Percentiles rank a stretch among this genome's conserved stretches.
Evolutionary conservation across 2,888 invertebrate species (phyloP).

Genomic region (Drosophila sordidula): DNA sequence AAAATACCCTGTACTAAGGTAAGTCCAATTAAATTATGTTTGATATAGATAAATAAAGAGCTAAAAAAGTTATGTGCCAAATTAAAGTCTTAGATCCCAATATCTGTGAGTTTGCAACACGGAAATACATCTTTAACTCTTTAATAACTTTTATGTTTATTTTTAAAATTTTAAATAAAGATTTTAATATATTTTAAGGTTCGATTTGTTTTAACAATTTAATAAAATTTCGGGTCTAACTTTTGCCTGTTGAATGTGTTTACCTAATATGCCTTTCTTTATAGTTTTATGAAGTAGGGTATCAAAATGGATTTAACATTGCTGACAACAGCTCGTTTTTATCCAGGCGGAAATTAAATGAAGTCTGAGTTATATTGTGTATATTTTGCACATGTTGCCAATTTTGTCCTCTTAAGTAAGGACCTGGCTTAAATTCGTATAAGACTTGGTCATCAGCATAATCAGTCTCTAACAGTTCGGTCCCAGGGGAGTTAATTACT

Average conservation of each 20-base stretch:
- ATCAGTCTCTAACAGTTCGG: conserved; percentile 52
- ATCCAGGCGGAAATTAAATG: conserved; percentile 29
- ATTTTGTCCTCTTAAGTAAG: conserved; percentile 46
- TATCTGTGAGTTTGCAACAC: too few species aligned
- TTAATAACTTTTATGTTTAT: too few species aligned
- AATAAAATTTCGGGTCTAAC: too few species aligned
- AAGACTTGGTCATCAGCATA: conserved; percentile 48
- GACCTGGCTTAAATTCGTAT: conserved; percentile 57
- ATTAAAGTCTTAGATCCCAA: too few species aligned
- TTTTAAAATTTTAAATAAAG: too few species aligned
- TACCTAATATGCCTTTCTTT: not conserved
- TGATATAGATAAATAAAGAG: too few species aligned
- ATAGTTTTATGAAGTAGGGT: not conserved
- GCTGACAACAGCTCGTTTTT: conserved; percentile 48
- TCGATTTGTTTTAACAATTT: too few species aligned
- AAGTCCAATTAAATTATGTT: too few species aligned
- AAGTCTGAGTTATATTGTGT: conserved; percentile 19
- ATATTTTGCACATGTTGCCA: conserved; percentile 67
- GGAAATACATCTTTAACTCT: too few species aligned
- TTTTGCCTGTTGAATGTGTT: too few species aligned
- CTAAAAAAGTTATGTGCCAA: too few species aligned
- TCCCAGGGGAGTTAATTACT: conserved; percentile 74
- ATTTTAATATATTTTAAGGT: too few species aligned
- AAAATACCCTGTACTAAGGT: conserved; percentile 5
- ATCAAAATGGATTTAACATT: conserved; percentile 15